Base-by-base conservation (phyloP, 2,888 invertebrate species). In the Drosophila subsilvestris region DNA sequence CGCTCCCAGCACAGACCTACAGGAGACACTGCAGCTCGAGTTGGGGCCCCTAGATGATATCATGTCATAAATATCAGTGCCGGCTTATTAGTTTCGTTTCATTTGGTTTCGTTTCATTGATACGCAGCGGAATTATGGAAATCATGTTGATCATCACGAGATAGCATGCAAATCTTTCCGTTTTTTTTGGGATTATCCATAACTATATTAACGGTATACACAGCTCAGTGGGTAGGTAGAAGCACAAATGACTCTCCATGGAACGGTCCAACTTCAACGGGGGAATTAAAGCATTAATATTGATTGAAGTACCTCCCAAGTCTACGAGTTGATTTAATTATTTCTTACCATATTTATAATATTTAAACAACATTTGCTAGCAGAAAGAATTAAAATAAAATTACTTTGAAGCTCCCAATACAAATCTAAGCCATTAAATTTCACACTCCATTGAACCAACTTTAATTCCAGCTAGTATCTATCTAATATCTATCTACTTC, bases 41-140 rank as follows among this genome's bases (percentile, higher is more conserved):
- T 63, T 63, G 75, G 65, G 6, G 25, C 68, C 56, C 86, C 71
- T 68, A 76, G 77, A 80, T 88, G 82, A 84, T 86, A 90, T 88
- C 90, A 85, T 79, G 74, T 89, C 87, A 90, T 90, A 88, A 88
- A 89, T 82, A 89, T 88, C 79, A 85, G 68, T 74, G 54, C 59
- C 60, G 59, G 63, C 71, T 75, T 79, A 89, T 87, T 88, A 86
- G 78, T 76, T 79, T 58, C 48, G 48, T 37, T 51, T 53, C 58
- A 51, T 17, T 59, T 43, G 18, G 56, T 76, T 58, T 62, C 57
- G 53, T 58, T 69, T 51, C 37, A 37, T 14, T 37, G 37, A 37
- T 54, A 60, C 27, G 37, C 18, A 18, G 22, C 37, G 56, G 27
- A 60, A 73, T 67, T 60, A 27, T 74, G 67, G 66, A 74, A 74